Evolutionary conservation across 1,140 invertebrate species (phyloP), one percentile per base, ranked within the genome.

Genomic region (Ips typographus): DNA sequence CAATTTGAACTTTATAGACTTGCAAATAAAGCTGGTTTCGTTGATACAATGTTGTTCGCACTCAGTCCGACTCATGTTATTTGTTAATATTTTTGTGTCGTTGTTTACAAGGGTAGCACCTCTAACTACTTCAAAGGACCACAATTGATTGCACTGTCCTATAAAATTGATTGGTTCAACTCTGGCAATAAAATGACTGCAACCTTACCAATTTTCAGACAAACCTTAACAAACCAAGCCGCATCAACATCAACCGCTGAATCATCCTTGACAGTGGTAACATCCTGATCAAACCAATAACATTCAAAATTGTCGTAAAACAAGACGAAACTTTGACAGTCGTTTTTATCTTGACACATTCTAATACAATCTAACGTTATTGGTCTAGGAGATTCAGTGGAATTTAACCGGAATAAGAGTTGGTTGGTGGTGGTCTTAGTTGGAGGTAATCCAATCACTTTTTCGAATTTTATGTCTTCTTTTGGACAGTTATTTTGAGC

Each of bases 291-390:
- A 69, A 79, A 83, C 65, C 78, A 82, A 65, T 82, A 82, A 69
- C 83, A 84, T 51, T 80, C 77, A 36, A 78, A 72, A 0, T 74
- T 77, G 42, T 82, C 79, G 76, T 83, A 73, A 36, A 79, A 73
- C 55, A 83, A 75, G 0, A 83, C 77, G 59, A 84, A 83, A 65
- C 82, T 82, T 3, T 75, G 76, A 71, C 83, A 84, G 39, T 78
- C 75, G 22, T 79, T 75, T 72, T 82, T 81, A n/a, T 75, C 69
- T 62, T 75, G 75, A 69, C 83, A 84, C 52, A 74, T 79, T 5
- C 73, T 62, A 73, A 83, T 73, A 79, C 85, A 87, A 72, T 85
- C 77, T 73, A 81, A 68, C 78, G 85, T 77, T 77, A 84, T 79
- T 78, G 82, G 65, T 78, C 82, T 75, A 76, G 80, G 76, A 77